Evolutionary conservation across 1,140 invertebrate species (phyloP).

Genomic region (Anthonomus grandis): DNA sequence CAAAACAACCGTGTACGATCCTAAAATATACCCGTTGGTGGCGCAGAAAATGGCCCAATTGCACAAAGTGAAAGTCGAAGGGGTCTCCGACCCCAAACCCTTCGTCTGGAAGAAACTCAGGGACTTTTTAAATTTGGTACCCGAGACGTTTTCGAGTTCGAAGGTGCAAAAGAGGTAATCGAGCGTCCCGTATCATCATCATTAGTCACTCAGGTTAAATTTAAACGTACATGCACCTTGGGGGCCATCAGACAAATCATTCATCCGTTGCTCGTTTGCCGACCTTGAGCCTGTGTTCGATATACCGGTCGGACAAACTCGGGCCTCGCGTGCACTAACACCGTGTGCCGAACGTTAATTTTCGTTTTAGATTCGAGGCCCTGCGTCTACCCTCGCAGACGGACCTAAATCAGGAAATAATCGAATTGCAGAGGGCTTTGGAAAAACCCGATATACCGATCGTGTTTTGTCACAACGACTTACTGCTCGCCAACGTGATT

Average conservation of each 20-base stretch:
- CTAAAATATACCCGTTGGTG: constrained; percentile 70
- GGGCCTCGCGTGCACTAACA: too few species aligned
- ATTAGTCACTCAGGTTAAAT: too few species aligned
- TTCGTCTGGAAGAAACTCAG: constrained; percentile 72
- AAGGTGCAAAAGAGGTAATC: constrained; percentile 60
- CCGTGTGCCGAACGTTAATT: too few species aligned
- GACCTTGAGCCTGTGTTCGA: too few species aligned
- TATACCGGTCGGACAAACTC: too few species aligned
- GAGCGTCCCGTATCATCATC: too few species aligned
- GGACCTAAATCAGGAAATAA: constrained; percentile 67
- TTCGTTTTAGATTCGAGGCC: constrained; percentile 56
- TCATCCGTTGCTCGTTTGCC: too few species aligned
- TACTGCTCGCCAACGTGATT: constrained; percentile 91
- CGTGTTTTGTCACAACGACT: constrained; percentile 97
- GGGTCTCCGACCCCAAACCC: constrained; percentile 51
- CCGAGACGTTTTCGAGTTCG: constrained; percentile 59
- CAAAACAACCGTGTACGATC: constrained; percentile 63
- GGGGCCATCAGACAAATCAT: too few species aligned
- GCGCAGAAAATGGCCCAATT: constrained; percentile 78
- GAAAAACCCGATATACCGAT: constrained; percentile 69
- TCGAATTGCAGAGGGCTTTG: constrained; percentile 64
- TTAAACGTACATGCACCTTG: too few species aligned
- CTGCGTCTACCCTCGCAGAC: constrained; percentile 46
- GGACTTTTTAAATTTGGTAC: constrained; percentile 71
- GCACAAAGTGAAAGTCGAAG: constrained; percentile 60